Evolutionary conservation across 2,113 vertebrate genomes (phyloP).

Genomic region (Psilopsiagon aurifrons): DNA sequence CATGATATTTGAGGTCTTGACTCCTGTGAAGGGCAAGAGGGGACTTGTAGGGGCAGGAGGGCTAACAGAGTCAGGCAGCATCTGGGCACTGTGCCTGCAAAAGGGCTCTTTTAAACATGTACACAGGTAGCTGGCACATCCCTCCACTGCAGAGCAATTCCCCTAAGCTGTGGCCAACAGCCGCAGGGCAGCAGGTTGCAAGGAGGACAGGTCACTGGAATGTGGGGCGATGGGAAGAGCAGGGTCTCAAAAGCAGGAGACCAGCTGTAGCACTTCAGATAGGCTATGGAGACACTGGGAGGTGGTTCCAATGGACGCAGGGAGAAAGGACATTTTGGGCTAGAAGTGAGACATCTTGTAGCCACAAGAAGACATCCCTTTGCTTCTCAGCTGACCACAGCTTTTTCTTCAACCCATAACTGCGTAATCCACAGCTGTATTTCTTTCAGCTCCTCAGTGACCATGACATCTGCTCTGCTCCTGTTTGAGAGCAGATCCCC

Average conservation of each 20-base stretch:
- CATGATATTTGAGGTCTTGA: background rate
- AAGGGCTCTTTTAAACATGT: background rate
- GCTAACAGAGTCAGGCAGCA: background rate
- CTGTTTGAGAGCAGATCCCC: background rate
- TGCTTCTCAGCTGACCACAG: background rate
- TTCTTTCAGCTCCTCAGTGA: background rate
- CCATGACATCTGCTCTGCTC: background rate
- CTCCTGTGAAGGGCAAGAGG: background rate
- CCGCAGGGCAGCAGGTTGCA: background rate
- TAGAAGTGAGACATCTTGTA: background rate
- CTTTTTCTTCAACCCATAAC: background rate
- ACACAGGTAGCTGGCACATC: accelerated
- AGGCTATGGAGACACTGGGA: background rate
- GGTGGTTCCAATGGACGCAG: background rate
- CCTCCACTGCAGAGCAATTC: background rate
- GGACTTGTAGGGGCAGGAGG: background rate
- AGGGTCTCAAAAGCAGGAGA: background rate
- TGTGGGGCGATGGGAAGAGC: background rate
- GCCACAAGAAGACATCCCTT: background rate
- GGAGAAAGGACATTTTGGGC: background rate
- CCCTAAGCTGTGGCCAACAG: background rate
- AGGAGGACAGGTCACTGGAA: background rate
- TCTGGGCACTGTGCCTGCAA: background rate
- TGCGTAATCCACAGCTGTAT: background rate
- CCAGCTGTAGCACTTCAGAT: background rate